Percentiles rank a stretch among this genome's conserved stretches.
Evolutionary conservation across 2,797 vertebrate species (phyloP).

Genomic region (Vireo griseus): DNA sequence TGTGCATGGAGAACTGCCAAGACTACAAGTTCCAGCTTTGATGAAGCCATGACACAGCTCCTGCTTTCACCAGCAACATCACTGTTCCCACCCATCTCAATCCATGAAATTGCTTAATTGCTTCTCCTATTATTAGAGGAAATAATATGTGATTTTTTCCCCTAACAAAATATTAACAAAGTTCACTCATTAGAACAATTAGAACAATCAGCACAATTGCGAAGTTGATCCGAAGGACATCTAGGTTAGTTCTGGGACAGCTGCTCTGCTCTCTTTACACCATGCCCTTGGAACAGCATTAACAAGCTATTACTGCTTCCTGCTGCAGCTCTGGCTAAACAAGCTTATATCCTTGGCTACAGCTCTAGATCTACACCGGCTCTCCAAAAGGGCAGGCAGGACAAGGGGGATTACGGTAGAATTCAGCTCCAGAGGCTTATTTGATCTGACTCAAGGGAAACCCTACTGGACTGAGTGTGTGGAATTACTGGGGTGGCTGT

Average conservation of each 20-base stretch:
- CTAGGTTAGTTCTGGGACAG: neutral
- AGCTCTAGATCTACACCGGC: neutral
- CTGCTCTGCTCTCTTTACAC: neutral
- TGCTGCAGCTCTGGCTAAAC: neutral
- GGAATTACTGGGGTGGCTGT: neutral
- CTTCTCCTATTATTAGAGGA: neutral
- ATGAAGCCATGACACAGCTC: neutral
- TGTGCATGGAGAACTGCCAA: neutral
- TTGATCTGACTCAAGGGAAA: neutral
- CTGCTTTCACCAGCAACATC: neutral
- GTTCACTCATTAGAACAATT: neutral
- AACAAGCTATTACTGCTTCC: neutral
- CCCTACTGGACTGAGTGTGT: fast-evolving
- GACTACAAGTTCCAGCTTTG: neutral
- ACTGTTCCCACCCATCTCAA: neutral
- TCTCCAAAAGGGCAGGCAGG: neutral
- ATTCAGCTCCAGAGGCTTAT: neutral
- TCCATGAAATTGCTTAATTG: neutral
- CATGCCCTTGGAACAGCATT: neutral
- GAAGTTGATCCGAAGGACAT: neutral
- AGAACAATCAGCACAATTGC: neutral
- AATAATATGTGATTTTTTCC: neutral
- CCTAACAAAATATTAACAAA: neutral
- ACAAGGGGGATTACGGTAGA: neutral
- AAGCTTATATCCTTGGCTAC: neutral